These are phyloP conservation scores for Drosophila punjabiensis DNA, from an alignment of 1,140 invertebrate species.

Conservation along the genomic window DNA sequence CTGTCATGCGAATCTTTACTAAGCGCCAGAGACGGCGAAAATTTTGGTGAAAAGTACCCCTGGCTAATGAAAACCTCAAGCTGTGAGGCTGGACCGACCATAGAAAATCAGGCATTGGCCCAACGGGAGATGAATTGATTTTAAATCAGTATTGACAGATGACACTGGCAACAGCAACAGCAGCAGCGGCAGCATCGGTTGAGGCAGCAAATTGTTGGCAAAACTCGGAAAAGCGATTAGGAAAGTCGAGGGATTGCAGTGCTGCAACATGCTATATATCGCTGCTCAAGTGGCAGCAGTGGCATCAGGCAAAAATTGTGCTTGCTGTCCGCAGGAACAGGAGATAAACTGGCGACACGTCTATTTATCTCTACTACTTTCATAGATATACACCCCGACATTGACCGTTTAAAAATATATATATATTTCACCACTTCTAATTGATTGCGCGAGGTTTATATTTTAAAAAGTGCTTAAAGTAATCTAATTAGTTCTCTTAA, in stretches of 20 bases:
- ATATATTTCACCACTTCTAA: not conserved
- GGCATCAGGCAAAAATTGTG: slow-evolving; percentile 53
- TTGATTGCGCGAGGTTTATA: slow-evolving; percentile 1
- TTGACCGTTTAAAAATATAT: not conserved
- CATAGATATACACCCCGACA: not conserved
- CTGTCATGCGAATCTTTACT: not conserved
- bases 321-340: slow-evolving; percentile 9
- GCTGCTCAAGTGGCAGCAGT: slow-evolving; percentile 43
- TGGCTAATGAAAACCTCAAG: slow-evolving; percentile 77
- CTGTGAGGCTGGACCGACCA: slow-evolving; percentile 51
- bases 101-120: slow-evolving; percentile 63
- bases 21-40: slow-evolving; percentile 3
- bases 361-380: slow-evolving; percentile 8
- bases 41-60: slow-evolving; percentile 22
- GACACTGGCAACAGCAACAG: slow-evolving; percentile 59
- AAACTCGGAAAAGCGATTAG: slow-evolving; percentile 4
- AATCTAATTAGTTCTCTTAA: not conserved
- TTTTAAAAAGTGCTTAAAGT: not conserved
- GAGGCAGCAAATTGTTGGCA: slow-evolving; percentile 25
- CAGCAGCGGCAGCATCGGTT: slow-evolving; percentile 17
- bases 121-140: slow-evolving; percentile 82
- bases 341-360: slow-evolving; percentile 39
- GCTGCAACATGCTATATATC: slow-evolving; percentile 27
- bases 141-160: slow-evolving; percentile 82
- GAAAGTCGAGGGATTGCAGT: slow-evolving; percentile 18